Percentiles rank a stretch among this genome's conserved stretches.
Conservation (phyloP, 1,140 invertebrate species). For the Oncopodura yosiiana region DNA sequence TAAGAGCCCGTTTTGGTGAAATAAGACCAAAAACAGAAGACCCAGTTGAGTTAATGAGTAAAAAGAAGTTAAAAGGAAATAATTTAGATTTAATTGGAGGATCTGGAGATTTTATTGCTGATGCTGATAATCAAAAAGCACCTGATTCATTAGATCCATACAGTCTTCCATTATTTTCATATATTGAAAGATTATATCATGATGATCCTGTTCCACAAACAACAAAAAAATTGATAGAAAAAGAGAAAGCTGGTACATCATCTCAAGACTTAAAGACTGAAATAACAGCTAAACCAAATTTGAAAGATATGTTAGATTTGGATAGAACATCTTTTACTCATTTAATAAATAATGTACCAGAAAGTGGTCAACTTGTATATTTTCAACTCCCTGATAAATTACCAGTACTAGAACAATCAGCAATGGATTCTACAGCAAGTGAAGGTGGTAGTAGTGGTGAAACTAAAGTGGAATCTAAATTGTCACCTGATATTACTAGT, state of each 20-base stretch:
- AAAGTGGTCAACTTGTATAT: slow-evolving; percentile 10
- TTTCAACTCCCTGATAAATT: slow-evolving; percentile 32
- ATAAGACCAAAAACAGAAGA: background rate
- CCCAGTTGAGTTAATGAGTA: background rate
- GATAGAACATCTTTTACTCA: slow-evolving; percentile 7
- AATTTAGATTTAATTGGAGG: background rate
- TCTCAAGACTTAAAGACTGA: no score
- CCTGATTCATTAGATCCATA: no score
- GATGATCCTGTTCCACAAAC: background rate
- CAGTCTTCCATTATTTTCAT: slow-evolving; percentile 10
- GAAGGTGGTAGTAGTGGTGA: slow-evolving; percentile 40
- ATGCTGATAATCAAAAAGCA: background rate
- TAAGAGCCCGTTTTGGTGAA: background rate
- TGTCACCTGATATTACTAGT: slow-evolving; percentile 39
- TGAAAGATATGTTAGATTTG: background rate
- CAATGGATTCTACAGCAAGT: slow-evolving; percentile 38
- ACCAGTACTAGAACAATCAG: slow-evolving; percentile 44
- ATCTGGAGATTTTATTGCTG: slow-evolving; percentile 2
- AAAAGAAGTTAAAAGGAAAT: background rate
- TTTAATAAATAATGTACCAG: background rate
- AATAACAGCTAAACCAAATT: background rate
- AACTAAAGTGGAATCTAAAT: slow-evolving; percentile 37
- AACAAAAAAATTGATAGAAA: background rate
- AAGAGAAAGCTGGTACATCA: no score
- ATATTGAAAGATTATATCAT: background rate